Evolutionary conservation across 2,888 invertebrate genomes (phyloP).

Genomic region (Andrena minutula): DNA sequence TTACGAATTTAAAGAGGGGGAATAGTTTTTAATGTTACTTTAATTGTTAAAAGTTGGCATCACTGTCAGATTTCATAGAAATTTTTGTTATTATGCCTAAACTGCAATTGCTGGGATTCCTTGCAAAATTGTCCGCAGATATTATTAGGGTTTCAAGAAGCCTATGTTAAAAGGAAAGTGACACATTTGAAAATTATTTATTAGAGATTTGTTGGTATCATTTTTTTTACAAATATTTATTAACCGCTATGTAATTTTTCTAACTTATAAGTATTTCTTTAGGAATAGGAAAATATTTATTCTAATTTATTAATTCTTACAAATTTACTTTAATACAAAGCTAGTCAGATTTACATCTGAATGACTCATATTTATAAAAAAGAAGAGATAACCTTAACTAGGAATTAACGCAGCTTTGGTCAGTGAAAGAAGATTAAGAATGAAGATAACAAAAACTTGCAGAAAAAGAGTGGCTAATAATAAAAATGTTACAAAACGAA

Average conservation of each 20-base stretch:
- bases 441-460: constrained; percentile 7
- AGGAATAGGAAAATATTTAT: constrained; percentile 34
- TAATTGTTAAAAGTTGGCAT: background rate
- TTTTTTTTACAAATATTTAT: constrained; percentile 23
- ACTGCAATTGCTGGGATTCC: background rate
- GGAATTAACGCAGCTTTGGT: constrained; percentile 26
- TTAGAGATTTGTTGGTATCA: constrained; percentile 6
- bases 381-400: constrained; percentile 2
- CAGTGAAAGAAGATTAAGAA: constrained; percentile 38
- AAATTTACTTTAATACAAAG: constrained; percentile 30
- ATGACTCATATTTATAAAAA: constrained; percentile 28
- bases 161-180: constrained; percentile 1
- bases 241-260: constrained; percentile 12
- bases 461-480: background rate
- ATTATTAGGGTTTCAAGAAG: background rate
- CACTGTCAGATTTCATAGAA: constrained; percentile 1
- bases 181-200: constrained; percentile 19
- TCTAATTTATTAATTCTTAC: constrained; percentile 33
- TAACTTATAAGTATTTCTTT: constrained; percentile 27
- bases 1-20: background rate
- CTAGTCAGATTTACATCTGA: constrained; percentile 33
- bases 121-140: background rate
- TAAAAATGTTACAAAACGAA: background rate
- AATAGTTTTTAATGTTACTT: constrained; percentile 2
- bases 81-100: background rate